Percentiles rank a stretch among this genome's conserved stretches.
Conservation (phyloP, 2,797 vertebrate species). For the Eutrigla gurnardus region DNA sequence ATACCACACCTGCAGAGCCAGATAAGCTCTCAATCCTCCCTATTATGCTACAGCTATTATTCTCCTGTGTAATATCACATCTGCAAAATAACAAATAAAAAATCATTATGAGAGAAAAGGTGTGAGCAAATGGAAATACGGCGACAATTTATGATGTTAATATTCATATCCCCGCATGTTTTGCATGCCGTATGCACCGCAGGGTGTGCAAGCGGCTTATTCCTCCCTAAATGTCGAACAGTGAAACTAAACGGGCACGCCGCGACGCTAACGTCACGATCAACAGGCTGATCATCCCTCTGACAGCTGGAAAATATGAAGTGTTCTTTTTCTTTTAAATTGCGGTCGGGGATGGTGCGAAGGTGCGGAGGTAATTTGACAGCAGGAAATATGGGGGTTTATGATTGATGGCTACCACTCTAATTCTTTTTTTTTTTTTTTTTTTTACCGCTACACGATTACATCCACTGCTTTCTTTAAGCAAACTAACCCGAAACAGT, state of each 20-base stretch:
- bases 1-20: conserved; percentile 71
- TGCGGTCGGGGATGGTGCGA: conserved; percentile 46
- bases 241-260: conserved; percentile 29
- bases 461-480: conserved; percentile 59
- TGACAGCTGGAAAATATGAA: conserved; percentile 66
- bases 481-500: conserved; percentile 61
- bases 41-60: conserved; percentile 66
- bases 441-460: conserved; percentile 28
- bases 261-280: conserved; percentile 56
- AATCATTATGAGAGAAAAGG: conserved; percentile 51
- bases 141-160: conserved; percentile 40
- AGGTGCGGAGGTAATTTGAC: conserved; percentile 60
- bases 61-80: conserved; percentile 54
- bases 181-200: conserved; percentile 31
- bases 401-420: conserved; percentile 60
- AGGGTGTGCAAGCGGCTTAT: conserved; percentile 12
- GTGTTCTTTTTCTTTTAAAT: conserved; percentile 47
- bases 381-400: conserved; percentile 49
- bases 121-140: conserved; percentile 46
- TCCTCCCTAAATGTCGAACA: conserved; percentile 37
- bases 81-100: conserved; percentile 31
- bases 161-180: conserved; percentile 42
- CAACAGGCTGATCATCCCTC: conserved; percentile 53
- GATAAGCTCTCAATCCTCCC: conserved; percentile 71
- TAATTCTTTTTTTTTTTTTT: conserved; percentile 12